These are phyloP conservation scores for Xenus cinereus DNA, from an alignment of 2,113 vertebrate species.

Conservation along the genomic window DNA sequence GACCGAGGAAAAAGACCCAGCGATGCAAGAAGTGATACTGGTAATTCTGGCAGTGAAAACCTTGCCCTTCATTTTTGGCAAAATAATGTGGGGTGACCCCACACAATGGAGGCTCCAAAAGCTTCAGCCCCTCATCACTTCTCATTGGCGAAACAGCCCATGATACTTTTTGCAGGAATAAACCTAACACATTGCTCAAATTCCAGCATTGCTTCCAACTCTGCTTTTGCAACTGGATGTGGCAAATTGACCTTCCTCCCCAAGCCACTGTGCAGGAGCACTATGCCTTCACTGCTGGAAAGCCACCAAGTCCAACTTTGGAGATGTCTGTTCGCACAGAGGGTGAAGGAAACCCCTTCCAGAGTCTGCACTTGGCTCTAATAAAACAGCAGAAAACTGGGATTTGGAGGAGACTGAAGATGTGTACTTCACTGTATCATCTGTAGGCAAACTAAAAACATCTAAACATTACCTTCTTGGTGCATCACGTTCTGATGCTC, in stretches of 20 bases:
- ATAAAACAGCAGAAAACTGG: accelerated
- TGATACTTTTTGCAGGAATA: background rate
- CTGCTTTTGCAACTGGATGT: accelerated
- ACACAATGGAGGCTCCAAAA: accelerated
- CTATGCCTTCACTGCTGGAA: no score
- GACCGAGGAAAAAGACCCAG: background rate
- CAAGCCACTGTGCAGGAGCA: accelerated
- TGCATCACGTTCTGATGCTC: accelerated
- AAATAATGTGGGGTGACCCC: background rate
- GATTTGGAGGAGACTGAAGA: background rate
- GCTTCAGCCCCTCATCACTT: background rate
- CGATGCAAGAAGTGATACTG: accelerated
- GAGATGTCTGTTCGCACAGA: background rate
- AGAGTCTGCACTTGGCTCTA: background rate
- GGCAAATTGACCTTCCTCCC: background rate
- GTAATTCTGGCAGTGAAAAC: background rate
- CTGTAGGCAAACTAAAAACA: background rate
- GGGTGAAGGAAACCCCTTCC: background rate
- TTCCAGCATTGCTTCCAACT: background rate
- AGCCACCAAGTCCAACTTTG: accelerated
- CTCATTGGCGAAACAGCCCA: accelerated
- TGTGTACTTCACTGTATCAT: background rate
- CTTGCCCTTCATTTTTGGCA: background rate
- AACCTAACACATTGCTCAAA: accelerated
- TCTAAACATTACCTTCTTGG: background rate